Evolutionary conservation across 2,888 invertebrate species (phyloP), one percentile per base, ranked within the genome.

Genomic region (Tiliacea citrago): DNA sequence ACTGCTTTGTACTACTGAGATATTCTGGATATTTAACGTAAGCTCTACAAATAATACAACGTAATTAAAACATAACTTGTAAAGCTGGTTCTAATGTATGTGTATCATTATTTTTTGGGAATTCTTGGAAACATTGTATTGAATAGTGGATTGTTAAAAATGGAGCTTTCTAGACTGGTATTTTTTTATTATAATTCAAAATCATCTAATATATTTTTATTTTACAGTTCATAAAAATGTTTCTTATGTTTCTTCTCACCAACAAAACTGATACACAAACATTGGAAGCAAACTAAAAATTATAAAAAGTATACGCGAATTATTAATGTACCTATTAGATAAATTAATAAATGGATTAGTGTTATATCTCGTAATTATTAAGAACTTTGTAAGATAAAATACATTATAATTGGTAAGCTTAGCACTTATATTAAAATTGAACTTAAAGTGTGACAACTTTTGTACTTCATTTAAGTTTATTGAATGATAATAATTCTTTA

Each of bases 261-360:
- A 29, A 55, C 4, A 49, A 42, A n/a, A 39, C 1, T 71, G 70
- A 76, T 81, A 69, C 73, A 79, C 75, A 79, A 45, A 69, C 79
- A 86, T 75, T 68, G 58, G 55, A 78, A 72, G 49, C 68, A 60
- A 72, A 62, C 68, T 49, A 72, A 75, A 82, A 80, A 69, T 73
- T 81, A 70, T 86, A 83, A 79, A 79, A 82, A 67, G 88, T 87
- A 87, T 87, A 87, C 88, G 88, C 75, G 72, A 79, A 81, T 82
- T 75, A 80, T 78, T 63, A 71, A 49, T 86, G 79, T 87, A 87
- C 71, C 82, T 84, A 84, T 73, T 83, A 82, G 70, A 58, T 76
- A 66, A 65, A 72, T 80, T 76, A 79, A 80, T 77, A 78, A 80
- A 86, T 74, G 73, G 45, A 72, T 73, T 78, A 79, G 63, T 75